Evolutionary conservation across 2,888 invertebrate genomes (phyloP).

Genomic region (Entomobrya proxima): DNA sequence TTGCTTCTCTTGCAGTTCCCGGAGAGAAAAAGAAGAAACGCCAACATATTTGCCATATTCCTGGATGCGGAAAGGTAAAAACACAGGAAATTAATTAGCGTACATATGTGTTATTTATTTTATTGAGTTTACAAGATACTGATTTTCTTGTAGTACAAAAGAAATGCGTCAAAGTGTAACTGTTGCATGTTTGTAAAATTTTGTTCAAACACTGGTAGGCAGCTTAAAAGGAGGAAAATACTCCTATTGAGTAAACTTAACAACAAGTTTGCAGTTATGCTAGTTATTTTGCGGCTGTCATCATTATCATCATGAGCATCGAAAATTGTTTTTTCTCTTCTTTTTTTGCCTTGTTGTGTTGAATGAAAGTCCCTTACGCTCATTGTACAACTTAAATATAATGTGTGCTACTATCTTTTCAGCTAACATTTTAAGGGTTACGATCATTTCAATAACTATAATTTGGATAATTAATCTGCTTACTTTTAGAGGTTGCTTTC

Average conservation of each 20-base stretch:
- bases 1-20: conserved; percentile 60
- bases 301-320: conserved; percentile 27
- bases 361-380: neutral
- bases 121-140: neutral
- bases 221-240: conserved; percentile 17
- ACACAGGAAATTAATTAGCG: neutral
- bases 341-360: conserved; percentile 13
- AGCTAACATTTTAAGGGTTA: conserved; percentile 62
- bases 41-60: conserved; percentile 75
- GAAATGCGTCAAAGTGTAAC: conserved; percentile 9
- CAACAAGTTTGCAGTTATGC: conserved; percentile 46
- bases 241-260: conserved; percentile 41
- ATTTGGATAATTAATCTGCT: conserved; percentile 67
- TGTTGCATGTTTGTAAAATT: conserved; percentile 25
- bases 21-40: conserved; percentile 75
- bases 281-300: conserved; percentile 50
- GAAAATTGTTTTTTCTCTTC: conserved; percentile 26
- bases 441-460: conserved; percentile 66
- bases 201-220: conserved; percentile 19
- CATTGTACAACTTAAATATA: conserved; percentile 2
- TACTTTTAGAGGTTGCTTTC: conserved; percentile 48
- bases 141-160: neutral
- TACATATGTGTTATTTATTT: neutral
- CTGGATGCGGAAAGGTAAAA: conserved; percentile 75
- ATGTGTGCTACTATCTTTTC: conserved; percentile 49